These are phyloP conservation scores for Selenia dentaria DNA, from an alignment of 2,888 invertebrate species.

Conservation along the genomic window DNA sequence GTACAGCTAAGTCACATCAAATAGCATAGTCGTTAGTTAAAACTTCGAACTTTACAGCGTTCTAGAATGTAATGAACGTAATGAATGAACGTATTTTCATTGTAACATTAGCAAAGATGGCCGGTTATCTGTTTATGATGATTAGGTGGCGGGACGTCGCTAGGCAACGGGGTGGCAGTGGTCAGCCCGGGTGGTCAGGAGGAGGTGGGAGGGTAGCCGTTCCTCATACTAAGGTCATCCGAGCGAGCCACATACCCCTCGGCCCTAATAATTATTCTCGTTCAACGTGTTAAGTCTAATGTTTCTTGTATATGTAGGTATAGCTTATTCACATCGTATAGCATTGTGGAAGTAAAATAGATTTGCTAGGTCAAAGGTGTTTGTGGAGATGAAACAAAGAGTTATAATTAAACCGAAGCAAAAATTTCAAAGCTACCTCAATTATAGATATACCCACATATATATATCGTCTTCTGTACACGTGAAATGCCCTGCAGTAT, in stretches of 20 bases:
- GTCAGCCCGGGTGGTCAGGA: constrained; percentile 64
- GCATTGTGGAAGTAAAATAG: constrained; percentile 25
- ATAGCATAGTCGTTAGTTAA: constrained; percentile 4
- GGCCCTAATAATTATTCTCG: constrained; percentile 77
- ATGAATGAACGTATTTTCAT: constrained; percentile 38
- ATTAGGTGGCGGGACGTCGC: constrained; percentile 77
- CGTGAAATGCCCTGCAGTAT: too few species aligned
- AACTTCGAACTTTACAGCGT: constrained; percentile 8
- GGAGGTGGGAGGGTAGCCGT: constrained; percentile 55
- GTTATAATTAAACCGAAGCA: too few species aligned
- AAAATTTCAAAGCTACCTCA: too few species aligned
- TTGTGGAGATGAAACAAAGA: constrained; percentile 27
- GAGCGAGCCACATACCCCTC: constrained; percentile 55
- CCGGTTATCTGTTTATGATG: constrained; percentile 80
- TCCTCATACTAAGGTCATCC: constrained; percentile 71
- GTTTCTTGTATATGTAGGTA: constrained; percentile 63
- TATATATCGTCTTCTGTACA: too few species aligned
- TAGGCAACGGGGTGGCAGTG: constrained; percentile 76
- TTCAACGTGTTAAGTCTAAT: constrained; percentile 72
- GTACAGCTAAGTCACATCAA: constrained; percentile 9
- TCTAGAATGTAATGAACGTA: constrained; percentile 9
- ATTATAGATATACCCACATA: too few species aligned
- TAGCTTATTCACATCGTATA: constrained; percentile 28
- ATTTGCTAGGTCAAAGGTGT: neutral
- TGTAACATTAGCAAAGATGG: constrained; percentile 64